Conservation (phyloP, 2,797 vertebrate genomes). For the Hoplostethus mediterraneus region DNA sequence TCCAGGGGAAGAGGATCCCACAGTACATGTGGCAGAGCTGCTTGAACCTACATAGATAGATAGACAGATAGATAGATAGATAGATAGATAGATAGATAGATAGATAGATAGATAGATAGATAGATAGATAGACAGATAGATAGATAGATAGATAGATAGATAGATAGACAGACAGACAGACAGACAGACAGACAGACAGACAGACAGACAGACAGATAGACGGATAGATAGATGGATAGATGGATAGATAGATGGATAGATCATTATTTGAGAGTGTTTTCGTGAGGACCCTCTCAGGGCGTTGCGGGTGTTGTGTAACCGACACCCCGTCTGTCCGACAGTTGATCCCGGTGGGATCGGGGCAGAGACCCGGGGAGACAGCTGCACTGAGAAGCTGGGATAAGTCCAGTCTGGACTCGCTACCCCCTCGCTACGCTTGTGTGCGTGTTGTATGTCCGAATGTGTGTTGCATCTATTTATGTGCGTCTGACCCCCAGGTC, state of each 20-base stretch:
- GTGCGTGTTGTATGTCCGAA: conserved; percentile 27
- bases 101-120: too few species aligned
- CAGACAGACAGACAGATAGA: too few species aligned
- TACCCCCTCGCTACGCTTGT: neutral
- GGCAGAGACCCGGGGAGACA: conserved; percentile 53
- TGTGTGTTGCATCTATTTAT: conserved; percentile 66
- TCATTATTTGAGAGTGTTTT: too few species aligned
- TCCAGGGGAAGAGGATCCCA: conserved; percentile 45
- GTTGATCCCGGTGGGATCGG: conserved; percentile 56
- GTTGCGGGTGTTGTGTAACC: conserved; percentile 31
- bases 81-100: too few species aligned
- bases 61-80: too few species aligned
- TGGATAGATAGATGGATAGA: neutral
- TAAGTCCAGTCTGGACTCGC: conserved; percentile 32
- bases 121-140: too few species aligned
- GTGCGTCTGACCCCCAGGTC: conserved; percentile 35
- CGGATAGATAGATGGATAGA: too few species aligned
- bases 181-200: too few species aligned
- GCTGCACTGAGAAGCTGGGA: conserved; percentile 55
- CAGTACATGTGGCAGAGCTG: conserved; percentile 35
- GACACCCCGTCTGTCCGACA: conserved; percentile 53
- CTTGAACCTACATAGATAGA: too few species aligned
- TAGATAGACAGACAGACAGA: too few species aligned
- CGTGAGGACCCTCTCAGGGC: neutral
- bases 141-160: too few species aligned